Conservation (phyloP, 92 coral and sea anemone species). For the Metridium senile region DNA sequence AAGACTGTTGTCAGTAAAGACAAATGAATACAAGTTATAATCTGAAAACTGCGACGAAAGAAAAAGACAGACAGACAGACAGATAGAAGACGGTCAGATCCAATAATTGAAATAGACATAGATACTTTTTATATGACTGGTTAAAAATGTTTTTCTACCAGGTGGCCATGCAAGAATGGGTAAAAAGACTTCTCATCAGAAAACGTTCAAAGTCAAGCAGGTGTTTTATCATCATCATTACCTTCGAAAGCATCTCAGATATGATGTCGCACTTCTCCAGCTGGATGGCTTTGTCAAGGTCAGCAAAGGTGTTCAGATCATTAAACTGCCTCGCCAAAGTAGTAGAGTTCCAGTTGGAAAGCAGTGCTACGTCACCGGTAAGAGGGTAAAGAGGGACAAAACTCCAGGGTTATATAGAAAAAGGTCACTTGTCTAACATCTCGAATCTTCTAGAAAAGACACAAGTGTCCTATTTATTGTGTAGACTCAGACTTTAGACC, state of each 20-base stretch:
- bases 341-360: not conserved
- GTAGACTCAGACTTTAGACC: too few relatives aligned
- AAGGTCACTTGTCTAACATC: too few relatives aligned
- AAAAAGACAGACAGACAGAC: too few relatives aligned
- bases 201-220: not conserved
- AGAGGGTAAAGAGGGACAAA: too few relatives aligned
- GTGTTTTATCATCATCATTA: constrained; percentile 1
- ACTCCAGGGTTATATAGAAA: too few relatives aligned
- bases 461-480: too few relatives aligned
- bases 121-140: too few relatives aligned
- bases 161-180: not conserved
- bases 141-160: not conserved
- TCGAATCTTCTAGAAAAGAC: too few relatives aligned
- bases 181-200: not conserved
- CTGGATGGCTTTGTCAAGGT: not conserved
- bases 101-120: too few relatives aligned
- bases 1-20: not conserved
- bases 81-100: too few relatives aligned
- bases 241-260: not conserved
- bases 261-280: constrained; percentile 5
- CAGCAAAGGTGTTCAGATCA: constrained; percentile 1
- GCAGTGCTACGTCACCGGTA: constrained; percentile 1
- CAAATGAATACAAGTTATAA: too few relatives aligned
- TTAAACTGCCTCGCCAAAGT: not conserved
- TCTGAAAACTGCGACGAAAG: too few relatives aligned